These are phyloP conservation scores for Coleophora flavipennella DNA, from an alignment of 2,888 invertebrate species.

Conservation along the genomic window DNA sequence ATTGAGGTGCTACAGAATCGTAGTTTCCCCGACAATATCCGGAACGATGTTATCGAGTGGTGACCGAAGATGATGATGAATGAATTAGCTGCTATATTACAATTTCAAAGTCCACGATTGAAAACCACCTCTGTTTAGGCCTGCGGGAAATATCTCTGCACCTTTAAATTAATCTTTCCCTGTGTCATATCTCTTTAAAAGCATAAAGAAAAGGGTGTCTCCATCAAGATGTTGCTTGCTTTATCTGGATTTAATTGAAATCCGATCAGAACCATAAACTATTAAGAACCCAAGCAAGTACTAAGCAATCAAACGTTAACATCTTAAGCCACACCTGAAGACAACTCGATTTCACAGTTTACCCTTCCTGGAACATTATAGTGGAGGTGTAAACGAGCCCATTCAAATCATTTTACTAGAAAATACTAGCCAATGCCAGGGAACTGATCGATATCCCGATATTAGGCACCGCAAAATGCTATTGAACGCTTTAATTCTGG, in stretches of 20 bases:
- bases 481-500: constrained; percentile 6
- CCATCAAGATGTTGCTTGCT: constrained; percentile 4
- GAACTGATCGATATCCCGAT: constrained; percentile 47
- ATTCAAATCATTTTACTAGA: constrained; percentile 37
- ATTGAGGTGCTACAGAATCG: no score
- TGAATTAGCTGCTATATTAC: no score
- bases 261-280: constrained; percentile 13
- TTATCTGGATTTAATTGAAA: constrained; percentile 12
- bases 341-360: constrained; percentile 46
- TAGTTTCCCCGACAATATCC: no score
- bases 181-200: no score
- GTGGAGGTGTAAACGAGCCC: constrained; percentile 47
- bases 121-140: no score
- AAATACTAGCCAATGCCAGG: constrained; percentile 29
- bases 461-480: constrained; percentile 35
- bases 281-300: not conserved
- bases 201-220: no score
- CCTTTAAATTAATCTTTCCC: no score
- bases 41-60: no score
- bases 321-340: constrained; percentile 48
- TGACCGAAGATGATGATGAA: no score
- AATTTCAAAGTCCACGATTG: no score
- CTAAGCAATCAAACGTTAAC: constrained; percentile 18
- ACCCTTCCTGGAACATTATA: constrained; percentile 45
- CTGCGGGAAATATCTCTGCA: no score